Conservation (phyloP, 2,113 vertebrate genomes). For the Salvator merianae region DNA sequence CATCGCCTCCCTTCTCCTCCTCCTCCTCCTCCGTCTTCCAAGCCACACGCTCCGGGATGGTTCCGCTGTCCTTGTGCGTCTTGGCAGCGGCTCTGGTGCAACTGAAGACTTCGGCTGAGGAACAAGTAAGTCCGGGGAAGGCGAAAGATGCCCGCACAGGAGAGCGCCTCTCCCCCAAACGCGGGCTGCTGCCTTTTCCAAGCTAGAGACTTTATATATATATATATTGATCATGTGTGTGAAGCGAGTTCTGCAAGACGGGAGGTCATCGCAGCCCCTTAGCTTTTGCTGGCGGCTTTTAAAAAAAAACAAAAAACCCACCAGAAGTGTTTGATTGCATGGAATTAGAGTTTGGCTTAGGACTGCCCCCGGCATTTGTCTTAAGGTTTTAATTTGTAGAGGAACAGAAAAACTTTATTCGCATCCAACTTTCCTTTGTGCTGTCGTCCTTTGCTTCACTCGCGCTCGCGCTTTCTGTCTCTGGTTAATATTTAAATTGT, state of each 20-base stretch:
- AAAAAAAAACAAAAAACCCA: not conserved
- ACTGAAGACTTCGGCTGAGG: slow-evolving; percentile 78
- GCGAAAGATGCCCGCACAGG: too few species aligned
- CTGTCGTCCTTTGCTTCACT: not conserved
- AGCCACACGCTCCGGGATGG: slow-evolving; percentile 77
- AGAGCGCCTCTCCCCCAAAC: too few species aligned
- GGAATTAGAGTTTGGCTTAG: not conserved
- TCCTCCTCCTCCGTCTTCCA: not conserved
- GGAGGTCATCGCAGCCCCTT: not conserved
- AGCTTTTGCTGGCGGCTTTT: too few species aligned
- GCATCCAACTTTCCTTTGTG: slow-evolving; percentile 4
- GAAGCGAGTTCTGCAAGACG: not conserved
- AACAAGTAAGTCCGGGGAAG: slow-evolving; percentile 78
- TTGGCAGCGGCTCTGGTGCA: slow-evolving; percentile 78
- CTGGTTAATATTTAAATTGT: too few species aligned
- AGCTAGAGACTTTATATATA: too few species aligned
- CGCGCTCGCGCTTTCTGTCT: not conserved
- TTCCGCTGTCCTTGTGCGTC: slow-evolving; percentile 83
- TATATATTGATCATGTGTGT: not conserved
- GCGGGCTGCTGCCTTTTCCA: not conserved
- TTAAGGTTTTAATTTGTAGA: slow-evolving; percentile 6
- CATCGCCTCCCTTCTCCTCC: not conserved
- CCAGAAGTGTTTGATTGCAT: not conserved
- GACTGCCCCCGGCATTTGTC: not conserved
- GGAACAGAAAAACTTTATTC: not conserved